Evolutionary conservation across 1,140 invertebrate species (phyloP), one percentile per base, ranked within the genome.

Genomic region (Pogonus chalceus): DNA sequence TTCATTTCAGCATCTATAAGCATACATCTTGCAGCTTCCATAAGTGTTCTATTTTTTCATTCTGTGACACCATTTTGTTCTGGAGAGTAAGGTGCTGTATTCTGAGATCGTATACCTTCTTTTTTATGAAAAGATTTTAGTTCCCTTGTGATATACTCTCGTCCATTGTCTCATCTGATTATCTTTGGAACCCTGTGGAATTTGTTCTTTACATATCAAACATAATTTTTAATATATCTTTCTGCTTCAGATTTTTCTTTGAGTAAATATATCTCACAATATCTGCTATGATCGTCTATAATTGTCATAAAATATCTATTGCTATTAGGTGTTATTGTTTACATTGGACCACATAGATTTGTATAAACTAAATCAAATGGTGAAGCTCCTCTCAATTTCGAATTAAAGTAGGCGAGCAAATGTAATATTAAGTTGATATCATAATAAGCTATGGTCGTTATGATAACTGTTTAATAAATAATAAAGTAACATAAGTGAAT

Each of bases 11-110:
- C 57, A 39, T 64, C 58, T n/a, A 60, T 35, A 12, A 73, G 51
- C 59, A 74, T 59, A 53, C 60, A 61, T 10, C 65, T 50, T 1
- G 70, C 65, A 37, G 47, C 62, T 46, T 73, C 69, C 2, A 66
- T 39, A 3, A 64, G 47, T 1, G 55, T 60, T 26, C 61, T 49
- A 48, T 61, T 64, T 50, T 55, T 55, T 24, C 64, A 22, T 60
- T 71, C 63, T 1, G 60, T 59, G 0, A 63, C 56, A 2, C 64
- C 67, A 51, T 71, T 71, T 39, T 64, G 60, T 47, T 71, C 54
- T 2, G 65, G 65, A 20, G 58, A 53, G 50, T 64, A 64, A 0
- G 63, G 49, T 2, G 59, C 59, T 1, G 66, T 65, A 4, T 39
- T 31, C 54, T 68, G 58, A 31, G 46, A 47, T 24, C 51, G 23